Percentiles rank a stretch among this genome's conserved stretches.
phyloP scores from a whole-genome alignment of 2,113 vertebrate species.

The Saccopteryx leptura region DNA sequence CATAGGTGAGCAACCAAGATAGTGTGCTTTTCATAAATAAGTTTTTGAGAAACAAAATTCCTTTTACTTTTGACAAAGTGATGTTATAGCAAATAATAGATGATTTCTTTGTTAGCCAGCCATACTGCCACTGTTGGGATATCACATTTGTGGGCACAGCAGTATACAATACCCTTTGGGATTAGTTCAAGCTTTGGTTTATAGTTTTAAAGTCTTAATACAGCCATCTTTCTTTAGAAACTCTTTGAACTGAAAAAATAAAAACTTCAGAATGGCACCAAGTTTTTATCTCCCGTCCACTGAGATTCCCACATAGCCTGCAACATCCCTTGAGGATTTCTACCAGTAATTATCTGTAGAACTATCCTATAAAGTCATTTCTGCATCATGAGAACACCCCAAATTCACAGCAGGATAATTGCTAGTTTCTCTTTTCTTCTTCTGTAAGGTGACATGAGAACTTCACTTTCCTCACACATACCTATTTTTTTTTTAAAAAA shows the following conservation, averaged over 20 bases:
- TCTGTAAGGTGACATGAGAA: background rate
- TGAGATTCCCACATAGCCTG: background rate
- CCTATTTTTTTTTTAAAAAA: background rate
- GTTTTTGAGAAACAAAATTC: conserved; percentile 15
- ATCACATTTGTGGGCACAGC: background rate
- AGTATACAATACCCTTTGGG: background rate
- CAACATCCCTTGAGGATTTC: background rate
- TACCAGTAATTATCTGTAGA: background rate
- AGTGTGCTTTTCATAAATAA: background rate
- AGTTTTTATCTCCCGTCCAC: background rate
- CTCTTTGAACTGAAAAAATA: background rate
- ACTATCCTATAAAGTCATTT: background rate
- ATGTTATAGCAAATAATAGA: background rate
- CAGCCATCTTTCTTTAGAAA: background rate
- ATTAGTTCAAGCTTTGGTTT: background rate
- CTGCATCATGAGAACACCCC: background rate
- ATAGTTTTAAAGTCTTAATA: conserved; percentile 2
- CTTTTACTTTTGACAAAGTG: background rate
- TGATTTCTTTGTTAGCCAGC: background rate
- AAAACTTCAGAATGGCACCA: background rate
- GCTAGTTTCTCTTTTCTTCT: background rate
- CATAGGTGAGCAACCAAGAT: background rate
- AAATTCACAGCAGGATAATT: background rate
- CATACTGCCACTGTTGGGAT: background rate
- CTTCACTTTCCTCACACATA: background rate